These are phyloP conservation scores for Synanthedon vespiformis DNA, from an alignment of 2,888 invertebrate species.

Conservation along the genomic window DNA sequence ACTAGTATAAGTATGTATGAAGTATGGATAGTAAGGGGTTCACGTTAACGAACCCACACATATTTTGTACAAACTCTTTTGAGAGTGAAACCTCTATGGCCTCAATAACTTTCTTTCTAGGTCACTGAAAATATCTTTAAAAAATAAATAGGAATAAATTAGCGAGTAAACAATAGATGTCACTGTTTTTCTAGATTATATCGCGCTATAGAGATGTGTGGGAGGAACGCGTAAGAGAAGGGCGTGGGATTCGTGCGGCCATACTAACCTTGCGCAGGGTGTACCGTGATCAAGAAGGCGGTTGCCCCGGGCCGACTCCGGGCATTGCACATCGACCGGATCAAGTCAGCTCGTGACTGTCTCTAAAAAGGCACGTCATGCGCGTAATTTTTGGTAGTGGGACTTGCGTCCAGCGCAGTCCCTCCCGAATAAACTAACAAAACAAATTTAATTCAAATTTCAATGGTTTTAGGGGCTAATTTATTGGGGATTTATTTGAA, in stretches of 20 bases:
- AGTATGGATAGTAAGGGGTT: too few relatives aligned
- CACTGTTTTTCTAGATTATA: conserved; percentile 27
- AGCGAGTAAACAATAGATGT: conserved; percentile 37
- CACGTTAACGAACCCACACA: too few relatives aligned
- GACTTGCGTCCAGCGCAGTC: conserved; percentile 74
- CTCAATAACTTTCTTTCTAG: background rate
- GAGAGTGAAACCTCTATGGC: too few relatives aligned
- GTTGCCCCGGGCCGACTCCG: conserved; percentile 73
- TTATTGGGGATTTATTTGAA: too few relatives aligned
- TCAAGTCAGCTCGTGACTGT: conserved; percentile 72
- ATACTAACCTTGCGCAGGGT: conserved; percentile 82
- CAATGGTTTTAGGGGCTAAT: too few relatives aligned
- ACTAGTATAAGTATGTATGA: too few relatives aligned
- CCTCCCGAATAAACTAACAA: conserved; percentile 13
- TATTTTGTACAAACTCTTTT: too few relatives aligned
- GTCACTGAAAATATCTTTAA: background rate
- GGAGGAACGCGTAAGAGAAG: conserved; percentile 21
- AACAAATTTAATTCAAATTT: too few relatives aligned
- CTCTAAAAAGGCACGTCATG: conserved; percentile 69
- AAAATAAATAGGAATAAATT: background rate
- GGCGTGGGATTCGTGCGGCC: conserved; percentile 4
- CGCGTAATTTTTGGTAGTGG: conserved; percentile 74
- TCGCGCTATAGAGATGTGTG: conserved; percentile 37
- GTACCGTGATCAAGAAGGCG: conserved; percentile 78
- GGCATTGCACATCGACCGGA: conserved; percentile 76